Base-by-base conservation (phyloP, 2,113 vertebrate genomes). In the Cephalophus harveyi region DNA sequence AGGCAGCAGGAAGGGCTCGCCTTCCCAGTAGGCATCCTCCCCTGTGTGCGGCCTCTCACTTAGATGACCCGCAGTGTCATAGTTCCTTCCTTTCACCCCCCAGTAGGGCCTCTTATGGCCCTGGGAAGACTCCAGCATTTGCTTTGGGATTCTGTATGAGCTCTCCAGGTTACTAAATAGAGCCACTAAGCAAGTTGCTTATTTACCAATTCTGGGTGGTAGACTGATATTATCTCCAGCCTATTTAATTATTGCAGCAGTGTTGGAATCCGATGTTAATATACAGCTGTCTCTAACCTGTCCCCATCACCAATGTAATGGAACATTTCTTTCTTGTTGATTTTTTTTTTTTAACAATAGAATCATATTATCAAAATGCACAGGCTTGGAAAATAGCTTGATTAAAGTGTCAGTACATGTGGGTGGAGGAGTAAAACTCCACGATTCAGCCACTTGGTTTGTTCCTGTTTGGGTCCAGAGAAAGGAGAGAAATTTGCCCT, bases 331-430 rank as follows among this genome's bases (percentile, higher is more conserved):
- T 96, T 92, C n/a, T 94, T 95, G n/a, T 79, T 60, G 0, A 43
- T 62, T 16, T 94, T 83, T 74, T 94, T 94, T 78, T 64, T 97
- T 87, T 19, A 76, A 81, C 79, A 93, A 95, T 59, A 87, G 59
- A 94, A 74, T 93, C 83, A 78, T 81, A 92, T 87, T 79, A 95
- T 94, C 40, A 85, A 97, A 94, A 95, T 95, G 57, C 87, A 95
- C 6, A 71, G 89, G 33, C 46, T 89, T 93, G 90, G 91, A 92
- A 96, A 97, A 96, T 92, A 97, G 79, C 76, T 97, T 95, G 97
- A 97, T 96, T 96, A 92, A 78, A 97, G 81, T 96, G 76, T 96
- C 89, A 86, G 83, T 91, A 28, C 23, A 52, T 74, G 57, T 91
- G 43, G 71, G 93, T 92, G 74, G 74, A 96, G 52, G 60, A 89